Evolutionary conservation across 2,113 vertebrate species (phyloP), one percentile per base, ranked within the genome.

Genomic region (Atrichornis clamosus): DNA sequence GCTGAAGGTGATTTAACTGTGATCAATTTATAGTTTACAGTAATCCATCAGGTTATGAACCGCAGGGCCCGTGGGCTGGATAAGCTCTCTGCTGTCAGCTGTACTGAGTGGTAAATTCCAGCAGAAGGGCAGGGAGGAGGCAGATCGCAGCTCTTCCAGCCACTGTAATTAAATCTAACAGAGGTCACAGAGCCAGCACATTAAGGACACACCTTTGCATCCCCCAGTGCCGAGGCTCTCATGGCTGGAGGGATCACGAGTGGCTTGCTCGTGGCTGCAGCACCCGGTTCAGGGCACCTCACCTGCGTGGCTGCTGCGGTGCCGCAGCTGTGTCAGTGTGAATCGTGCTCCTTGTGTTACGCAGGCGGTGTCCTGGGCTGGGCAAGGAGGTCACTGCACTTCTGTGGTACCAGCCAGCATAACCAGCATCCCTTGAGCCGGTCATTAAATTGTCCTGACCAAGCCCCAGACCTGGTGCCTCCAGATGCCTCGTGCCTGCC

Each of bases 1-100:
- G 88, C 90, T 67, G 50, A 80, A 63, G 83, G 86, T 95, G 94
- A 60, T 94, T 95, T 90, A 89, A 41, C 35, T n/a, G 75, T 50
- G 89, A 87, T 95, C 83, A 93, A 9, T 95, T 70, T 47, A 53
- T 42, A 84, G 90, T 90, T 86, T 87, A 30, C 80, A 77, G 68
- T 67, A 92, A 94, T 80, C 94, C 88, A 35, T 69, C 55, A 62
- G 70, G 90, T 62, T 92, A 33, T 83, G 94, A 92, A 42, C 37
- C 0, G 1, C 41, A 64, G 70, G 78, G 75, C 28, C 70, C 28
- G 80, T 20, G 53, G 85, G 88, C 90, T 86, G 85, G 85, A 3
- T 65, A 21, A 56, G n/a, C 74, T 64, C 75, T 75, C n/a, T 63
- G 20, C 76, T 94, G 68, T 74, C 87, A 84, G 80, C 63, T 81